phyloP scores from a whole-genome alignment of 1,140 invertebrate species.

The Choristoneura fumiferana region DNA sequence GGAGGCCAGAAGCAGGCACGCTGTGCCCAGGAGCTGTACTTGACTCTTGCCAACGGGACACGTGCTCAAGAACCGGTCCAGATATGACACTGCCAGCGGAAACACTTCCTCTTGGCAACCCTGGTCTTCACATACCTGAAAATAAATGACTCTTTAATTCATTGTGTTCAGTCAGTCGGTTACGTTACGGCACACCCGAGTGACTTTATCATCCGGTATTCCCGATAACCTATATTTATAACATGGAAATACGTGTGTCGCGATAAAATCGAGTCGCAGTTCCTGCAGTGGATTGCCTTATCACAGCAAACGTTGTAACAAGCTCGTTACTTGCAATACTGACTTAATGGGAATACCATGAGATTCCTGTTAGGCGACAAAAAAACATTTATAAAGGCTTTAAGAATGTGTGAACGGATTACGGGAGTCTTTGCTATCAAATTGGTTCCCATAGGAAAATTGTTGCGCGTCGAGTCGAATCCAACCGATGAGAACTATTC shows the following conservation, averaged over 20 bases:
- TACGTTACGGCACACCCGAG: slow-evolving; percentile 4
- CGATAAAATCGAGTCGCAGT: slow-evolving; percentile 62
- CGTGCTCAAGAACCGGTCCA: slow-evolving; percentile 93
- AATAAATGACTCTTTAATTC: slow-evolving; percentile 39
- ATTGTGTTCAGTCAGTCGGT: background rate
- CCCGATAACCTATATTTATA: slow-evolving; percentile 75
- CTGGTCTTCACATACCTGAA: slow-evolving; percentile 94
- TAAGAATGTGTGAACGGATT: too few species aligned
- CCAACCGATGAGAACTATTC: background rate
- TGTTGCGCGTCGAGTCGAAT: background rate
- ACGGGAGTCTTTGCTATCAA: background rate
- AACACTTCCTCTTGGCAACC: slow-evolving; percentile 95
- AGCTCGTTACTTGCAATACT: too few species aligned
- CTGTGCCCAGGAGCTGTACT: slow-evolving; percentile 93
- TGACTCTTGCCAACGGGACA: slow-evolving; percentile 89
- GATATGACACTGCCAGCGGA: slow-evolving; percentile 92
- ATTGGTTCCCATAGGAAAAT: slow-evolving; percentile 12
- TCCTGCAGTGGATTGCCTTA: slow-evolving; percentile 57
- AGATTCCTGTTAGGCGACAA: slow-evolving; percentile 9
- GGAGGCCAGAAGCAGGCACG: slow-evolving; percentile 93
- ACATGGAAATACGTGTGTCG: slow-evolving; percentile 54
- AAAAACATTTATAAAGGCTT: too few species aligned
- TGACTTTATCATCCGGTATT: slow-evolving; percentile 67
- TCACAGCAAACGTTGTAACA: slow-evolving; percentile 38
- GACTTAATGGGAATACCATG: slow-evolving; percentile 30